Conservation (phyloP, 2,113 vertebrate genomes). For the Calidris pygmaea region DNA sequence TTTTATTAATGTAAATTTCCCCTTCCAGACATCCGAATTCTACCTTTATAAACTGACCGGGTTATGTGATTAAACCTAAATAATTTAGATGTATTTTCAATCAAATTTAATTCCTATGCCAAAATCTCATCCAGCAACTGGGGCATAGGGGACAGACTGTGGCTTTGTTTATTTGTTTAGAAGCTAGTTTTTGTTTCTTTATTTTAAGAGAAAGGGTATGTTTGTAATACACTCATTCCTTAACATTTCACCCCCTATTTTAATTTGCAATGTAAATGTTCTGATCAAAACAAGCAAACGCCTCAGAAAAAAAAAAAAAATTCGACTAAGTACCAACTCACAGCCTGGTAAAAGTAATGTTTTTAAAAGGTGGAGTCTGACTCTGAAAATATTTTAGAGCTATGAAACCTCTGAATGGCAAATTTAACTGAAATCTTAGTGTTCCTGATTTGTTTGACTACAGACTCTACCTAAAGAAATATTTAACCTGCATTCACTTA, state of each 20-base stretch:
- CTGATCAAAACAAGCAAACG: not conserved
- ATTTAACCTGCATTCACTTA: not conserved
- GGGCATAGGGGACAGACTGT: rapidly evolving
- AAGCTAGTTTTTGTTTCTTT: not conserved
- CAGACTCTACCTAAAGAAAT: not conserved
- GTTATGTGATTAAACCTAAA: not conserved
- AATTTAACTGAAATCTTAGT: not conserved
- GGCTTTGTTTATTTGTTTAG: not conserved
- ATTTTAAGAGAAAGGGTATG: not conserved
- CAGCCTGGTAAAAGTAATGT: not conserved
- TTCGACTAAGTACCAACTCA: not conserved
- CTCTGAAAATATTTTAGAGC: not conserved
- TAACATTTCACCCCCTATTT: not conserved
- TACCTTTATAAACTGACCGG: not conserved
- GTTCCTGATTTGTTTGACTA: not conserved
- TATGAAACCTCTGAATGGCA: not conserved
- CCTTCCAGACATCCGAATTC: not conserved
- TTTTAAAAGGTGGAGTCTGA: not conserved
- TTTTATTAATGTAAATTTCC: not conserved
- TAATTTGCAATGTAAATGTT: not conserved
- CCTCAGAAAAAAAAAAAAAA: not conserved
- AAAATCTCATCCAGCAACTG: not conserved
- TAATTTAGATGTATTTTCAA: not conserved
- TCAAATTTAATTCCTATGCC: not conserved
- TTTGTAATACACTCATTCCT: not conserved